Base-by-base conservation (phyloP, 2,888 invertebrate species). In the Laspeyria flexula region DNA sequence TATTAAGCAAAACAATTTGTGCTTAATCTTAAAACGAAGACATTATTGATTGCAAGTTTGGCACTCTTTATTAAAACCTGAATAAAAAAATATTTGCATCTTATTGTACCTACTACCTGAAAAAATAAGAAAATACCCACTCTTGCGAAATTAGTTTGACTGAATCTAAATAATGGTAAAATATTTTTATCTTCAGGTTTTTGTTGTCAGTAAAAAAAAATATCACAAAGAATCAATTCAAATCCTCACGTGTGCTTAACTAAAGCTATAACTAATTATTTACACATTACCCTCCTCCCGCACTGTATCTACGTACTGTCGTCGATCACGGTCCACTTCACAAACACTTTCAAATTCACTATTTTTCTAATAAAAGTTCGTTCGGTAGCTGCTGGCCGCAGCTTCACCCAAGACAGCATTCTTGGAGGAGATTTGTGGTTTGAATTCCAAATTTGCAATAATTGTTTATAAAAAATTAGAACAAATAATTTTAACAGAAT, bases 401-500 rank as follows among this genome's bases (percentile, higher is more conserved):
- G 87, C 90, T 86, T 87, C 83, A 91, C 84, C 90, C 75, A 75
- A 85, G 88, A 88, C 91, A 88, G 86, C 89, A 86, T 89, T 88
- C 89, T 83, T 77, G 78, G 72, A 80, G 79, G 80, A 86, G 75
- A 51, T 38, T 46, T 42, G 46, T 65, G 56, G 56, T 60, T 62
- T 60, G 44, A 63, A n/a, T 11, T 31, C 11, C 11, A n/a, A 3
- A 34, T 15, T 27, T 29, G 15, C 10, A 6, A 10, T 23, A 11
- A 15, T 6, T 5, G 5, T 29, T 10, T 6, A n/a, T 7, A 34
- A 47, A 30, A 9, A 11, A 23, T 3, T 6, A 21, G 10, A 18
- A 37, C 10, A 18, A 37, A 18, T 5, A 5, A 10, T 18, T 7
- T 21, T 7, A 37, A 31, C 13, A n/a, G 9, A 43, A 16, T 23